phyloP scores from a whole-genome alignment of 2,888 invertebrate genomes.

The Venustoraphidia nigricollis region DNA sequence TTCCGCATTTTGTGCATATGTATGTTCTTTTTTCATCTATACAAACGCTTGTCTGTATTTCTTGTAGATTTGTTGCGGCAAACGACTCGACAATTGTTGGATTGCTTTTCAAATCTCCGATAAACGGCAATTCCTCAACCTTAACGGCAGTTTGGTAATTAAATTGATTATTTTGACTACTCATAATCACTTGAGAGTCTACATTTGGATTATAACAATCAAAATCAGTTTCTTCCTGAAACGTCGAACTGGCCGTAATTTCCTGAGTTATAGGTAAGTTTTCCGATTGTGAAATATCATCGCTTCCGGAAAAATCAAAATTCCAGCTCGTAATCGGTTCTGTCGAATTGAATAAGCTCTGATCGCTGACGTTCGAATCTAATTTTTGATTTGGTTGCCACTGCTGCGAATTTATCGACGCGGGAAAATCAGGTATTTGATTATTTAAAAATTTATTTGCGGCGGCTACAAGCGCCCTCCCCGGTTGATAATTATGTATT shows the following conservation, averaged over 20 bases:
- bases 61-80: too few species aligned
- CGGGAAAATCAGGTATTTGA: slow-evolving; percentile 6
- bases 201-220: slow-evolving; percentile 5
- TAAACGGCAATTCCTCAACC: too few species aligned
- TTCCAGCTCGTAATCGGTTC: slow-evolving; percentile 5
- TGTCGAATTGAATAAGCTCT: background rate
- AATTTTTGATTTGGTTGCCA: slow-evolving; percentile 6
- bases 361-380: slow-evolving; percentile 2
- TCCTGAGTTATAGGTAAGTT: slow-evolving; percentile 7
- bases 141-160: too few species aligned
- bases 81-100: too few species aligned
- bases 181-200: background rate
- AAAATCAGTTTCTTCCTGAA: slow-evolving; percentile 5
- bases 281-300: slow-evolving; percentile 7
- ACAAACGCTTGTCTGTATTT: too few species aligned
- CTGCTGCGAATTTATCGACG: slow-evolving; percentile 3
- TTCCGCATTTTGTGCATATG: slow-evolving; percentile 27
- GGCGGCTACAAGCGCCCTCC: slow-evolving; percentile 23
- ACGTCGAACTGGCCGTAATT: slow-evolving; percentile 7
- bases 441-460: slow-evolving; percentile 13
- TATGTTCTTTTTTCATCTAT: slow-evolving; percentile 21
- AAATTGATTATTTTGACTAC: too few species aligned
- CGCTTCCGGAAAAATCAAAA: slow-evolving; percentile 4
- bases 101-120: too few species aligned
- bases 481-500: slow-evolving; percentile 29